Evolutionary conservation across 2,888 invertebrate species (phyloP).

Genomic region (Mesoligia furuncula): DNA sequence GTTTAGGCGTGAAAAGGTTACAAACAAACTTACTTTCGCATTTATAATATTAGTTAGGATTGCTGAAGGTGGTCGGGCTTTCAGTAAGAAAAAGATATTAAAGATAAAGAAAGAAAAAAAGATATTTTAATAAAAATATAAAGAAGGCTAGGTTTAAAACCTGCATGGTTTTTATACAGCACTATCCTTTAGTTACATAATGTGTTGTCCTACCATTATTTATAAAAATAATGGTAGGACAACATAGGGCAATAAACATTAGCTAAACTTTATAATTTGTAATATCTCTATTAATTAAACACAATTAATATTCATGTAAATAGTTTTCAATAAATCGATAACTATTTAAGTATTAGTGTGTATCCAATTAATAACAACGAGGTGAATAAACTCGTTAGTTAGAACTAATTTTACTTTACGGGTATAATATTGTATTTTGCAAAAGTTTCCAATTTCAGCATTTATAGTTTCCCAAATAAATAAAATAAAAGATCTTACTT

Average conservation of each 20-base stretch:
- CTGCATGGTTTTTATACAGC: neutral
- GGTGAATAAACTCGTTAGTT: neutral
- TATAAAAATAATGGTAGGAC: neutral
- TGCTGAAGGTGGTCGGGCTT: too few species aligned
- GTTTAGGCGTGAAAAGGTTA: too few species aligned
- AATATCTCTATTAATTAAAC: neutral
- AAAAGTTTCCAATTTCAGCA: neutral
- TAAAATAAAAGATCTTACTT: neutral
- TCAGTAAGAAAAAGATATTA: too few species aligned
- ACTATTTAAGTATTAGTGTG: slow-evolving; percentile 1
- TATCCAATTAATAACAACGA: neutral
- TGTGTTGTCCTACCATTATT: too few species aligned
- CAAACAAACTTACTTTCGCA: too few species aligned
- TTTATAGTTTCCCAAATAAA: neutral
- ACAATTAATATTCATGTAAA: neutral
- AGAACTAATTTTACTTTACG: neutral
- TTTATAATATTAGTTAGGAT: too few species aligned
- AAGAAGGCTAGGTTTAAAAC: neutral
- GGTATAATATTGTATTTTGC: neutral
- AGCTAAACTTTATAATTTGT: neutral
- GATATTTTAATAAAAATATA: too few species aligned
- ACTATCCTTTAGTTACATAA: neutral
- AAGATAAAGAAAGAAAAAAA: too few species aligned
- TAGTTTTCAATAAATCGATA: neutral
- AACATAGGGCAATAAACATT: neutral